Conservation (phyloP, 2,888 invertebrate species). For the Tetropium fuscum region DNA sequence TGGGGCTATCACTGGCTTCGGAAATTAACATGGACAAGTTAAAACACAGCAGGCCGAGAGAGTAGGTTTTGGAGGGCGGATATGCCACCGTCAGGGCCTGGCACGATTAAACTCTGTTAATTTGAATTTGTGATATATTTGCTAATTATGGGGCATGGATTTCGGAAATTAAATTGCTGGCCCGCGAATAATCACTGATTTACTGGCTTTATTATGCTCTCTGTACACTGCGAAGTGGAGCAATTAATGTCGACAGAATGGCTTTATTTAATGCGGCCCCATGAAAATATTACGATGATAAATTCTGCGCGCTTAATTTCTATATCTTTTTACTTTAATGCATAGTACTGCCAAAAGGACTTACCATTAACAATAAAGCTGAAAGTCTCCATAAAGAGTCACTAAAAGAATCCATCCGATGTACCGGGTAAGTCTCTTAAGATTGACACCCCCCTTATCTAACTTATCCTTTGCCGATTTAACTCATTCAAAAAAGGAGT, state of each 20-base stretch:
- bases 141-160: slow-evolving; percentile 61
- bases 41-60: slow-evolving; percentile 59
- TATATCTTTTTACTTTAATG: too few species aligned
- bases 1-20: slow-evolving; percentile 63
- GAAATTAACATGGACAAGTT: slow-evolving; percentile 66
- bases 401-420: too few species aligned
- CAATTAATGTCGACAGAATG: slow-evolving; percentile 40
- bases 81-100: slow-evolving; percentile 48
- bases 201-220: slow-evolving; percentile 47
- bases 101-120: slow-evolving; percentile 59
- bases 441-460: too few species aligned
- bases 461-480: too few species aligned
- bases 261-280: slow-evolving; percentile 28
- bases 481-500: too few species aligned
- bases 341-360: too few species aligned
- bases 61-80: slow-evolving; percentile 53
- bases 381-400: too few species aligned
- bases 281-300: slow-evolving; percentile 32
- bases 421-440: too few species aligned
- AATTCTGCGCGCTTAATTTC: slow-evolving; percentile 21
- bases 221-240: slow-evolving; percentile 32
- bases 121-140: slow-evolving; percentile 65
- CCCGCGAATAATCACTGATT: slow-evolving; percentile 57
- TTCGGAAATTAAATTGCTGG: slow-evolving; percentile 63
- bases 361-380: too few species aligned